A percentile compares a stretch with the other conserved stretches of the same genome.
Evolutionary conservation across 1,140 invertebrate genomes (phyloP).

Genomic region (Drosophila sechellia): DNA sequence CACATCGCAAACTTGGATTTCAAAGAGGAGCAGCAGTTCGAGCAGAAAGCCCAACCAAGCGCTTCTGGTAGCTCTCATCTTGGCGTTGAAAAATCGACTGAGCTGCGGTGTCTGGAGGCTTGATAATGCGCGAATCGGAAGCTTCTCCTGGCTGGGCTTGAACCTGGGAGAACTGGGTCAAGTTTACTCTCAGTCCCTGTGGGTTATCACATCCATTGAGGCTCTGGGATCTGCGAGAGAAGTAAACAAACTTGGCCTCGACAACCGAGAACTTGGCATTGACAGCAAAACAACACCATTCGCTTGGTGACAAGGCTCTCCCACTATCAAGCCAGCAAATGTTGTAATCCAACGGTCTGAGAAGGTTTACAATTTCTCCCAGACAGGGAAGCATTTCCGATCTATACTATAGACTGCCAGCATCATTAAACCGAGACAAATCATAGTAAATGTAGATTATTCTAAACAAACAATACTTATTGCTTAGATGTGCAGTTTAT

Average conservation of each 20-base stretch:
- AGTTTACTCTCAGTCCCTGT: conserved; percentile 49
- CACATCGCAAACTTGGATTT: background rate
- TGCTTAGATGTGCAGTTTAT: background rate
- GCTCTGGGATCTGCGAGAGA: conserved; percentile 23
- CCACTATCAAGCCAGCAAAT: conserved; percentile 3
- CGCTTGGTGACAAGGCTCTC: conserved; percentile 15
- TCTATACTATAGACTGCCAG: background rate
- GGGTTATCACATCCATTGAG: conserved; percentile 51
- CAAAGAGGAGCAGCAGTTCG: conserved; percentile 2
- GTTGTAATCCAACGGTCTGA: background rate
- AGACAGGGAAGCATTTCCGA: background rate
- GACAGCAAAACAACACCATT: conserved; percentile 10
- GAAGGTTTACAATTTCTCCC: background rate
- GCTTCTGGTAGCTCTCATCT: conserved; percentile 57
- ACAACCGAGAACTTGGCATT: conserved; percentile 44
- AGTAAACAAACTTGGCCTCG: conserved; percentile 65
- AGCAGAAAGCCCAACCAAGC: conserved; percentile 15
- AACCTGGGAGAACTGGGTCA: conserved; percentile 71
- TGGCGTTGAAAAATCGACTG: conserved; percentile 59
- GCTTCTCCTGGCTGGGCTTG: conserved; percentile 27
- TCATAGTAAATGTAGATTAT: background rate
- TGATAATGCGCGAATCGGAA: conserved; percentile 34
- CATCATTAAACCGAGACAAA: background rate
- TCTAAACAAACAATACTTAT: no score
- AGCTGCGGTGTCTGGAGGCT: conserved; percentile 8